Base-by-base conservation (phyloP, 2,797 vertebrate genomes). In the Poecile montanus region DNA sequence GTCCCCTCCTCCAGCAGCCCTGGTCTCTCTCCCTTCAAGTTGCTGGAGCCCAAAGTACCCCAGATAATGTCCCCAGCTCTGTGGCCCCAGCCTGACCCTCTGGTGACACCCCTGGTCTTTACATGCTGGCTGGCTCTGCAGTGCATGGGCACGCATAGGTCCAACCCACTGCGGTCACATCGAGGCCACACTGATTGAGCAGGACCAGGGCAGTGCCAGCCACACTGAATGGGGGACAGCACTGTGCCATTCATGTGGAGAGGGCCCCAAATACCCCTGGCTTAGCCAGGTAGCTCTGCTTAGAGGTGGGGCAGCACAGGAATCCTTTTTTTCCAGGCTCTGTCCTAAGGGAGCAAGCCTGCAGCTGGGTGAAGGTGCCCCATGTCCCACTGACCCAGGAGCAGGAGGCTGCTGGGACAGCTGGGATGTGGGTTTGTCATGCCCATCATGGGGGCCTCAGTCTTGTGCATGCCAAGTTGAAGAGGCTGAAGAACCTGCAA, bases 91-190 rank as follows among this genome's bases (percentile, higher is more conserved):
- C 44, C 74, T 68, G 36, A n/a, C 17, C n/a, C 7, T 1, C 38
- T 32, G n/a, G 47, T 73, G 72, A 22, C 45, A 56, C 15, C 12
- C 40, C 18, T 6, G 10, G 26, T 42, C 47, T 80, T 26, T 30
- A 63, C 36, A 15, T 40, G 32, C 47, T 0, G 0, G 17, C 25
- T 5, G 4, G 51, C 60, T 72, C 34, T 34, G 56, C 38, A 53
- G 17, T 18, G 44, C 21, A 10, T 2, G 3, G 27, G 21, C n/a
- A 44, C 0, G 0, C 30, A 32, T 0, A 1, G 65, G 40, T 67
- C 48, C 61, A 56, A 50, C 30, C 53, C 16, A 7, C 3, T 47
- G 42, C 5, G 1, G 26, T 48, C 44, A 27, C 18, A 2, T 23
- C 0, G 1, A 57, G 20, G 27, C 65, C 11, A 2, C 1, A 5